Base-by-base conservation (phyloP, 2,113 vertebrate genomes). In the cattle (Bos taurus) region DNA sequence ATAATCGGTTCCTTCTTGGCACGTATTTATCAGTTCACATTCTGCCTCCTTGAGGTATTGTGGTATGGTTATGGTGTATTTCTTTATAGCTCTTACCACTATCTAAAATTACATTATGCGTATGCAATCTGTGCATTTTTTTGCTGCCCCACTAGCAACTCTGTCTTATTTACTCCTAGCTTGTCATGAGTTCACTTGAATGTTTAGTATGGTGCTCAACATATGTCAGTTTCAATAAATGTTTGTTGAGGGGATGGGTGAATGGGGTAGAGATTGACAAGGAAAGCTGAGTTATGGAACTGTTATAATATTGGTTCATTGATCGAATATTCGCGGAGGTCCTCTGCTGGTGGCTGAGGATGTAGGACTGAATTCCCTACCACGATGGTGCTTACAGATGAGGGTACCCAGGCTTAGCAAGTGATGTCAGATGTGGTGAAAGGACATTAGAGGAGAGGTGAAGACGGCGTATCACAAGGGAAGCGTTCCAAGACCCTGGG, bases 41-140 rank as follows among this genome's bases (percentile, higher is more conserved):
- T 71, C 19, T 5, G 1, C 19, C 16, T 87, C 17, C 23, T 8
- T 19, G 7, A 83, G 46, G 28, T 26, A 15, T 26, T 0, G 0
- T 14, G 48, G 23, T 13, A 6, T 28, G 50, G 30, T 57, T 40
- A 43, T 48, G 52, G 40, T 43, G 1, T 52, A 19, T 54, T 71
- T 71, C 13, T 85, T 43, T 40, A 9, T 2, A 36, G 26, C 21
- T 80, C 77, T 85, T 28, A 40, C 10, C 16, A 28, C 57, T 81
- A 7, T 19, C 28, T 96, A 78, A 57, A 86, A 46, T 50, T n/a
- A 33, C 26, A 36, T 57, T 54, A 12, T 36, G 59, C 36, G 23
- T 46, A 26, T 7, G 3, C 28, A 77, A 19, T 57, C 30, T 11
- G 5, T 6, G 17, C 60, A 23, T 25, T 25, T 23, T 21, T 56